Conservation (phyloP, 2,113 vertebrate species). For the Nymphicus hollandicus region DNA sequence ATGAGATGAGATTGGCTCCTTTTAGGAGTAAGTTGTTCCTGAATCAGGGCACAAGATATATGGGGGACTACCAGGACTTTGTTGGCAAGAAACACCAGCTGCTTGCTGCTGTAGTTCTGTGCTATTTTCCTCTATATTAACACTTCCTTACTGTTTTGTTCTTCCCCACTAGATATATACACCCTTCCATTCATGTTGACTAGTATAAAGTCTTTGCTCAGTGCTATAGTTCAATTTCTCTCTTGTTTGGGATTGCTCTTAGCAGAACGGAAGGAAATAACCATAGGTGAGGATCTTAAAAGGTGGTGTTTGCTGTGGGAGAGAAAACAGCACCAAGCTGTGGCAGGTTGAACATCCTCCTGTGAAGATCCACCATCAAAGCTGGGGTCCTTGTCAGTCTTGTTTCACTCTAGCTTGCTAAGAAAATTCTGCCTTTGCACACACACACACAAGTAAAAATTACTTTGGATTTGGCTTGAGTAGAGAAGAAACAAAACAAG, state of each 20-base stretch:
- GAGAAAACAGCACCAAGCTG: conserved; percentile 19
- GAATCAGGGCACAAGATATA: background rate
- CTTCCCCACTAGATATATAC: background rate
- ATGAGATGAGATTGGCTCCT: background rate
- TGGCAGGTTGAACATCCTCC: background rate
- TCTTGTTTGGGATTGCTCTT: background rate
- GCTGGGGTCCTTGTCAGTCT: background rate
- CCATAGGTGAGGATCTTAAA: conserved; percentile 37
- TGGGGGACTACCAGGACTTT: background rate
- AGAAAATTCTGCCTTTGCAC: conserved; percentile 6
- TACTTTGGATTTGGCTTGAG: conserved; percentile 1
- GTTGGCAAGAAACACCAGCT: background rate
- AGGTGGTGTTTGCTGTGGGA: conserved; percentile 12
- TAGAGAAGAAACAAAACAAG: background rate
- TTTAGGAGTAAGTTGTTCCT: background rate
- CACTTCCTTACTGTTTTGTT: background rate
- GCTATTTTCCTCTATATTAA: background rate
- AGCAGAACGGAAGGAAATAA: conserved; percentile 15
- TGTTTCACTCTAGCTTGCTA: background rate
- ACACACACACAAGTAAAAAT: background rate
- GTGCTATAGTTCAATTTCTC: background rate
- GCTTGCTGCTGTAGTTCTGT: background rate
- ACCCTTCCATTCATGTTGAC: background rate
- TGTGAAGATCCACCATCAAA: conserved; percentile 16
- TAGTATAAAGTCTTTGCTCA: background rate